Percentiles rank a stretch among this genome's conserved stretches.
Evolutionary conservation across 1,140 invertebrate species (phyloP).

Genomic region (Pogonognathellus flavescens): DNA sequence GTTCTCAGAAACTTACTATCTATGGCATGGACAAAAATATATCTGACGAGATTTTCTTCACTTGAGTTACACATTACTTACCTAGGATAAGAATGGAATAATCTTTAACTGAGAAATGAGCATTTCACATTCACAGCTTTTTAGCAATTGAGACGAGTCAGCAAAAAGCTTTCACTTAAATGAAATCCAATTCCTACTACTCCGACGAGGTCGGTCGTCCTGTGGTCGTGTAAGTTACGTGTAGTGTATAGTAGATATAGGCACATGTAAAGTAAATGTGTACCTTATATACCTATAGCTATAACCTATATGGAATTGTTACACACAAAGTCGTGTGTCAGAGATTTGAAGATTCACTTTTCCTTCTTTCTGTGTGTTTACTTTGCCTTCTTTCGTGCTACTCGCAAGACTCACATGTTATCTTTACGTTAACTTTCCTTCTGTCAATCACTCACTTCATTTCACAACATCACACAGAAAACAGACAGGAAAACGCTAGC

Average conservation of each 20-base stretch:
- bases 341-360: slow-evolving; percentile 27
- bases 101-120: slow-evolving; percentile 42
- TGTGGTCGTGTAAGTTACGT: too few relatives aligned
- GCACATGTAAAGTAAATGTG: too few relatives aligned
- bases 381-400: background rate
- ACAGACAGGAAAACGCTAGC: background rate
- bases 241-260: too few relatives aligned
- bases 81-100: slow-evolving; percentile 27
- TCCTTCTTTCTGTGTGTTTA: background rate
- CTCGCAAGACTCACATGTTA: slow-evolving; percentile 25
- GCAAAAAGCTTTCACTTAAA: background rate
- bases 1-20: background rate
- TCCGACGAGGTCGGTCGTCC: too few relatives aligned
- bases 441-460: slow-evolving; percentile 32
- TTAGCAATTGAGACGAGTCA: background rate
- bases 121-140: slow-evolving; percentile 21
- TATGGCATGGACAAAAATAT: background rate
- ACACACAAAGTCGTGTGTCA: too few relatives aligned
- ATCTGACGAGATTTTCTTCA: background rate
- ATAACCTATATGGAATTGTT: too few relatives aligned
- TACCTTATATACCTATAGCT: too few relatives aligned
- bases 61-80: slow-evolving; percentile 24
- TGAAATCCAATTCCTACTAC: too few relatives aligned
- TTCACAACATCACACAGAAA: slow-evolving; percentile 4
- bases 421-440: slow-evolving; percentile 15